phyloP scores from a whole-genome alignment of 2,113 vertebrate species.

The Amphiprion percula region DNA sequence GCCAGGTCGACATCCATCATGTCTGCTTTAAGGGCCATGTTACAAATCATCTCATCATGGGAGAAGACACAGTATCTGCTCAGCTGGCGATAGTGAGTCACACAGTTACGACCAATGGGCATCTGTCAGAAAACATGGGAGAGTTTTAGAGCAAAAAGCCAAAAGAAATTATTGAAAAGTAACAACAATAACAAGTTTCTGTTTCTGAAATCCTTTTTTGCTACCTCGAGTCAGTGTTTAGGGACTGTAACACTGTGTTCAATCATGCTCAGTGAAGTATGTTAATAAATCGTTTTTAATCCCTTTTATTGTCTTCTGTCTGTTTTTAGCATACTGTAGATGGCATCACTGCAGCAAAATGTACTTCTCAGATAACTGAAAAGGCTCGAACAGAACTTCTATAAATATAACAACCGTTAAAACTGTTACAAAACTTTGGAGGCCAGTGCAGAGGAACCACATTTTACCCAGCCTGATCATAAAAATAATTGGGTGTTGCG shows the following conservation, averaged over 20 bases:
- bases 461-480: neutral
- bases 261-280: neutral
- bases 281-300: no score
- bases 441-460: neutral
- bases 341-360: neutral
- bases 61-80: conserved; percentile 98
- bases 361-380: neutral
- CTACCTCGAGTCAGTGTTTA: no score
- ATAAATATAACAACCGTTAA: no score
- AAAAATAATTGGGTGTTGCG: neutral
- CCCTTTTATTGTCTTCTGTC: no score
- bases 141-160: neutral
- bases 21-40: conserved; percentile 92
- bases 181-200: neutral
- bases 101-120: conserved; percentile 92
- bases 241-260: no score
- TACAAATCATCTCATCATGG: conserved; percentile 97
- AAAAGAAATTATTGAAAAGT: neutral
- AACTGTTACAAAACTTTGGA: no score
- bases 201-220: no score
- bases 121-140: conserved; percentile 81
- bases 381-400: no score
- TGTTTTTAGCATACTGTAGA: no score
- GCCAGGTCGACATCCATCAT: conserved; percentile 91
- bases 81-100: conserved; percentile 93